Evolutionary conservation across 2,113 vertebrate species (phyloP), one percentile per base, ranked within the genome.

Genomic region (Spheniscus mendiculus): DNA sequence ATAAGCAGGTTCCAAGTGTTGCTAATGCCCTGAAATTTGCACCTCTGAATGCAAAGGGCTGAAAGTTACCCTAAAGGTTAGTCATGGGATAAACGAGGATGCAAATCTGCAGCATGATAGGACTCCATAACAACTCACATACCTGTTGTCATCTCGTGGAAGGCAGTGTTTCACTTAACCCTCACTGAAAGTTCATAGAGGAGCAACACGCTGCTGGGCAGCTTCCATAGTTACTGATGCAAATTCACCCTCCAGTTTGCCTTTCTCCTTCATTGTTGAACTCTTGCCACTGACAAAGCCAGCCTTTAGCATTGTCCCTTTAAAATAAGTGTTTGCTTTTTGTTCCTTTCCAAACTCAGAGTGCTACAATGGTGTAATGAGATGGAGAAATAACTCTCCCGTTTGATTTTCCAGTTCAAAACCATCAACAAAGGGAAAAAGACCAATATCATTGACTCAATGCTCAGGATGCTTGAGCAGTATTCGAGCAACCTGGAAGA

Each of bases 401-500:
- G 8, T 93, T 87, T 89, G 30, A 90, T 96, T 94, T 97, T 97
- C 36, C 89, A 99, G 99, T 99, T 99, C 97, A 99, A 99, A 98
- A 98, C 98, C 69, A 99, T 99, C 96, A 99, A 99, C 98, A 99
- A 99, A 96, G 99, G 99, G 19, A 99, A 99, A 95, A 99, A 99
- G 98, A 99, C 98, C 50, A 99, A 99, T 96, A 99, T 99, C 72
- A 99, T 99, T 14, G 99, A 99, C 97, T 99, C 99, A 45, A 99
- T 99, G 99, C 96, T 99, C 96, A 97, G 98, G 72, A 99, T 99
- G 99, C 97, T 99, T 96, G 99, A 99, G 92, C 99, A 99, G 96
- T 99, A 99, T 98, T 99, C 99, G 40, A 99, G 99, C 93, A 99
- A 99, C 95, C 97, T 99, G 92, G 99, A 99, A 97, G 99, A 99